Evolutionary conservation across 2,888 invertebrate species (phyloP), one percentile per base, ranked within the genome.

Genomic region (Masnerella sp.): DNA sequence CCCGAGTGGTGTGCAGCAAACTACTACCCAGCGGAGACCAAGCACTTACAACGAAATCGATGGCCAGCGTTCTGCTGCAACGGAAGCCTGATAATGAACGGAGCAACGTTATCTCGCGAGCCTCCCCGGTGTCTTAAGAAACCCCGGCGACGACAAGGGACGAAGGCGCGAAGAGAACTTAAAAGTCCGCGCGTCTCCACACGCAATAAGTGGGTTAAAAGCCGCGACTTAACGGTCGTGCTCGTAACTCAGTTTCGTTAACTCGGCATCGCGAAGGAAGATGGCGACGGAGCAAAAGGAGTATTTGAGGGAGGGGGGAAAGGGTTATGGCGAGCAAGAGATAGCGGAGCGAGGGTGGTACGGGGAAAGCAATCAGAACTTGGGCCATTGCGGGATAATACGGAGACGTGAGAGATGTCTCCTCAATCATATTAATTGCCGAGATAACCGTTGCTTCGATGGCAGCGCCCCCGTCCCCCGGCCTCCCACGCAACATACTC

Each of bases 351-450:
- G 52, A 52, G 70, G 73, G 45, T 47, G 80, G 79, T 77, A 78
- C 78, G 79, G 84, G 84, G 82, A 85, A 86, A 86, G 87, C 86
- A 87, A 86, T 86, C 87, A 87, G 87, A 86, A 87, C 86, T 87
- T 87, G 85, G 85, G 85, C 86, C 86, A 86, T 86, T 86, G 83
- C 85, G 85, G 83, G 85, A 87, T 86, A 86, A 86, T 85, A 87
- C 86, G 79, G 82, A 84, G 85, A 87, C 85, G 85, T 85, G 87
- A 87, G 86, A 87, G 85, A 86, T 86, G 87, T 86, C 86, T 84
- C 85, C 86, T 87, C 86, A 84, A 86, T 86, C 87, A 87, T 86
- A 87, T 86, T 87, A 87, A 87, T 87, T 86, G 85, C 85, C 82
- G 80, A 86, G 86, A 87, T 87, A 86, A 86, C 83, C 82, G 81